Conservation (phyloP, 2,888 invertebrate species). For the Drosophila yooni region DNA sequence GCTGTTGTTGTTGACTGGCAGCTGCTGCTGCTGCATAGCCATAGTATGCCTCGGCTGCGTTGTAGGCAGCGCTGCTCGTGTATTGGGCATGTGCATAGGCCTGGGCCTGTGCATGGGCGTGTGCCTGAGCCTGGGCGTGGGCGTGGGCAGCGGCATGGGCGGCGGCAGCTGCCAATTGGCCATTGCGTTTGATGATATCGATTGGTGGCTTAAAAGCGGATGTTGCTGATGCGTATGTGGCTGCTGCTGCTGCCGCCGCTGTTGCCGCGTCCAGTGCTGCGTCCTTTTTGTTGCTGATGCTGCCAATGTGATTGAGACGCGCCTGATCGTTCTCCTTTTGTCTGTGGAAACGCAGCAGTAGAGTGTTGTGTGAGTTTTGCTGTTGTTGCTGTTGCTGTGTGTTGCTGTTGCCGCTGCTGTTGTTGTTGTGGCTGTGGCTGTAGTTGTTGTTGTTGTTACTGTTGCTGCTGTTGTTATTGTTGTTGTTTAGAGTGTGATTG, state of each 20-base stretch:
- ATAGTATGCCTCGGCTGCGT: conserved; percentile 76
- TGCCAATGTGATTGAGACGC: conserved; percentile 71
- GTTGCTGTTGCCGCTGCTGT: conserved; percentile 9
- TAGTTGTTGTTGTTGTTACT: conserved; percentile 3
- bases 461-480: conserved; percentile 5
- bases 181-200: conserved; percentile 87
- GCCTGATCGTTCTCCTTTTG: conserved; percentile 85
- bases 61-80: conserved; percentile 67
- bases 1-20: conserved; percentile 54
- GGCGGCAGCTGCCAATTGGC: conserved; percentile 67
- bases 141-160: conserved; percentile 64
- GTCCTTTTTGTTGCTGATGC: conserved; percentile 3
- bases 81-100: conserved; percentile 57
- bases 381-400: conserved; percentile 19
- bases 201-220: conserved; percentile 93
- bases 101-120: conserved; percentile 47
- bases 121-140: conserved; percentile 50
- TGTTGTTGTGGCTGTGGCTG: background rate
- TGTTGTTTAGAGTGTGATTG: conserved; percentile 10
- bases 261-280: background rate
- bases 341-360: conserved; percentile 86
- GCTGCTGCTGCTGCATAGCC: conserved; percentile 74
- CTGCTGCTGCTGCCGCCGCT: conserved; percentile 86
- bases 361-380: conserved; percentile 46
- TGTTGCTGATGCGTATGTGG: conserved; percentile 89